Percentiles rank a stretch among this genome's conserved stretches.
Evolutionary conservation across 2,797 vertebrate genomes (phyloP).

Genomic region (Coccyzus lansbergi): DNA sequence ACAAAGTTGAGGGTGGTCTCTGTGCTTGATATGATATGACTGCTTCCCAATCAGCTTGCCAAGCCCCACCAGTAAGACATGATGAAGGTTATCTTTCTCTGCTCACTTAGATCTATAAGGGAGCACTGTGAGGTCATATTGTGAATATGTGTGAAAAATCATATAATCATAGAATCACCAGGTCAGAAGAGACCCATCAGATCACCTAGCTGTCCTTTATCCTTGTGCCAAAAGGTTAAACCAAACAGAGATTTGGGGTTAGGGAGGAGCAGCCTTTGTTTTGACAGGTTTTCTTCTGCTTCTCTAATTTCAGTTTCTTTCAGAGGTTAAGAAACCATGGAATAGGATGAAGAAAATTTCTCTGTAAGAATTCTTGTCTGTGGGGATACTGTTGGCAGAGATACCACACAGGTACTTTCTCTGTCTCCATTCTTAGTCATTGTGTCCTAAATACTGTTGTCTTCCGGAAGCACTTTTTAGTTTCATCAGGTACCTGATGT

Average conservation of each 20-base stretch:
- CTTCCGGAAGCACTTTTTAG: background rate
- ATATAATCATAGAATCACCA: too few relatives aligned
- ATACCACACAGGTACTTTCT: background rate
- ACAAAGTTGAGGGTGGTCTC: background rate
- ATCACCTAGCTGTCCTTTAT: background rate
- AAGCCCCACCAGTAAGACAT: background rate
- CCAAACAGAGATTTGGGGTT: background rate
- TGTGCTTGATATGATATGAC: background rate
- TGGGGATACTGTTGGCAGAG: background rate
- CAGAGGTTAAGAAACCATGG: background rate
- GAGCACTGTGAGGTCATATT: background rate
- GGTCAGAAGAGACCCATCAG: too few relatives aligned
- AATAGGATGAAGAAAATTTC: background rate
- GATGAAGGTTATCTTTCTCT: background rate
- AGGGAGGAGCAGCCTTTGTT: background rate
- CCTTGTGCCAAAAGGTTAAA: background rate
- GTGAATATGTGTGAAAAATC: background rate
- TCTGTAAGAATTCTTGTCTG: background rate
- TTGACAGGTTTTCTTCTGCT: background rate
- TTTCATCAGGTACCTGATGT: background rate
- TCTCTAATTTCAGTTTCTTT: background rate
- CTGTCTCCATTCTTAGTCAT: background rate
- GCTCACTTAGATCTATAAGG: background rate
- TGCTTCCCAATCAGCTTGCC: background rate
- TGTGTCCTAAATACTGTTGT: background rate